Evolutionary conservation across 2,797 vertebrate genomes (phyloP).

Genomic region (Myotis findleyi): DNA sequence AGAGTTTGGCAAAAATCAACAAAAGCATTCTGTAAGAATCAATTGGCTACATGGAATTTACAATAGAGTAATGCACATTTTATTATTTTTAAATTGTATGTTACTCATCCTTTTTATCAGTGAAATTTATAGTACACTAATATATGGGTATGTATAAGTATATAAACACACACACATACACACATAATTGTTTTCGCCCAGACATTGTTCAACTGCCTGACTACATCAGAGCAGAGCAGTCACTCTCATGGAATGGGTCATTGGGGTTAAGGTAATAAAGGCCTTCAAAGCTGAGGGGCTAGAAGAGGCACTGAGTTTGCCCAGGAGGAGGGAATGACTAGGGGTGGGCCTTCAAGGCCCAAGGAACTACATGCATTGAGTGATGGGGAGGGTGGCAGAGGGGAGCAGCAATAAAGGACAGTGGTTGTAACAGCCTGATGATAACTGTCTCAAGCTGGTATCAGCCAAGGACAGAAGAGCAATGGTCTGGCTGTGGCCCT

Average conservation of each 20-base stretch:
- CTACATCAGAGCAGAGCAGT: neutral
- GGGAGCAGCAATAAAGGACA: neutral
- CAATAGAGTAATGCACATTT: neutral
- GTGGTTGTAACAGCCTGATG: neutral
- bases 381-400: neutral
- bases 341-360: neutral
- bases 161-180: neutral
- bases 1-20: slow-evolving; percentile 47
- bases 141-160: neutral
- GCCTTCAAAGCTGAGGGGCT: neutral
- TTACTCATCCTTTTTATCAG: neutral
- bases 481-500: neutral
- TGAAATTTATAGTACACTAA: slow-evolving; percentile 18
- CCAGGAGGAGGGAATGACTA: neutral
- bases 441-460: neutral
- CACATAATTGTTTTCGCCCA: neutral
- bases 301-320: neutral
- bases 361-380: neutral
- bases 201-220: neutral
- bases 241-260: neutral
- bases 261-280: neutral
- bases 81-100: neutral
- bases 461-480: neutral
- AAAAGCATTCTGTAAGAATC: slow-evolving; percentile 27
- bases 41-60: slow-evolving; percentile 21